Percentiles rank a stretch among this genome's conserved stretches.
phyloP scores from a whole-genome alignment of 2,113 vertebrate genomes.

The Amia ocellicauda region DNA sequence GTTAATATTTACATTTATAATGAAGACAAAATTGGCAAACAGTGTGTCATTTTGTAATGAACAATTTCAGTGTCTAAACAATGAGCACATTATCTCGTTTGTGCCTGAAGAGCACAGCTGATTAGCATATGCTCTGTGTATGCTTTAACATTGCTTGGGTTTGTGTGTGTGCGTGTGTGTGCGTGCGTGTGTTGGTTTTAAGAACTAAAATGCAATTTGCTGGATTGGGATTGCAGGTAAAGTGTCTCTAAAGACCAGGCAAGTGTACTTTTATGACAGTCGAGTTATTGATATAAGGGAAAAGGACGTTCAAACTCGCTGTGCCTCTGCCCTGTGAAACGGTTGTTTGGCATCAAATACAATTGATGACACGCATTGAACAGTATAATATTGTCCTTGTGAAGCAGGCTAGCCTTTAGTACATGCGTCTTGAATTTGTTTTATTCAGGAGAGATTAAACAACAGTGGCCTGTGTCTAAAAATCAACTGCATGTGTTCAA shows the following conservation, averaged over 20 bases:
- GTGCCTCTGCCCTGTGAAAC: too few species aligned
- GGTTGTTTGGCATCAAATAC: too few species aligned
- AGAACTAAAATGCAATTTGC: constrained; percentile 58
- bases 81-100: constrained; percentile 81
- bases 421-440: too few species aligned
- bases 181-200: constrained; percentile 54
- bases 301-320: too few species aligned
- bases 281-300: too few species aligned
- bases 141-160: constrained; percentile 55
- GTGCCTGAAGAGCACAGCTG: constrained; percentile 73
- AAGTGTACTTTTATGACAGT: constrained; percentile 30
- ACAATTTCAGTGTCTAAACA: constrained; percentile 86
- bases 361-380: too few species aligned
- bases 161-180: not conserved
- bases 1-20: constrained; percentile 91
- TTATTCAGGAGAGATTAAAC: too few species aligned
- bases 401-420: too few species aligned
- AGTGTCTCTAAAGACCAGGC: constrained; percentile 48
- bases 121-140: constrained; percentile 79
- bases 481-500: too few species aligned
- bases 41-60: constrained; percentile 87
- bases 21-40: constrained; percentile 90
- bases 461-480: too few species aligned
- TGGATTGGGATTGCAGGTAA: constrained; percentile 56
- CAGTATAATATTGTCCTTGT: too few species aligned